Conservation (phyloP, 2,797 vertebrate genomes). For the Naso thynnoides region DNA sequence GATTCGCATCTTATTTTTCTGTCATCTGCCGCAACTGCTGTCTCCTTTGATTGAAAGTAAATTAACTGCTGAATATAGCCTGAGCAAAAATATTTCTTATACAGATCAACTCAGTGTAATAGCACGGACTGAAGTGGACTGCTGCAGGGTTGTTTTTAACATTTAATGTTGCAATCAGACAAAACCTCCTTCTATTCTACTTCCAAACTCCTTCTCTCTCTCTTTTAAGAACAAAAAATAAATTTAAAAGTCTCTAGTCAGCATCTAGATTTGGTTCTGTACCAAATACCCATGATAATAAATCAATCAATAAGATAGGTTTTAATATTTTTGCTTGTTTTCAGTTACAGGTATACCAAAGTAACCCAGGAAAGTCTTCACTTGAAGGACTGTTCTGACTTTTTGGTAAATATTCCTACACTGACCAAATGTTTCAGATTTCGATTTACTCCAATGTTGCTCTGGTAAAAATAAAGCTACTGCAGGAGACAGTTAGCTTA, state of each 20-base stretch:
- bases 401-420: neutral
- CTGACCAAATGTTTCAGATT: neutral
- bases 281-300: too few relatives aligned
- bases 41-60: slow-evolving; percentile 38
- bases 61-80: slow-evolving; percentile 8
- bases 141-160: neutral
- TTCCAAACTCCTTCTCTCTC: neutral
- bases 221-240: neutral
- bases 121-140: neutral
- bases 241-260: neutral
- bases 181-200: neutral
- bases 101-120: slow-evolving; percentile 5
- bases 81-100: slow-evolving; percentile 6
- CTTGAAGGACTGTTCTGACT: neutral
- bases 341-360: neutral
- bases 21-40: slow-evolving; percentile 5
- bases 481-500: neutral
- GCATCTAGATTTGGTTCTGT: too few relatives aligned
- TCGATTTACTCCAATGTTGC: neutral
- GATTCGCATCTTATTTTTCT: slow-evolving; percentile 42
- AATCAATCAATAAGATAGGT: too few relatives aligned
- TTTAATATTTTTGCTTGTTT: neutral
- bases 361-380: neutral
- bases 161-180: slow-evolving; percentile 1
- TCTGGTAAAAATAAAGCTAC: neutral